A percentile compares a stretch with the other conserved stretches of the same genome.
Conservation (phyloP, 2,888 invertebrate species). For the Coelopa pilipes region DNA sequence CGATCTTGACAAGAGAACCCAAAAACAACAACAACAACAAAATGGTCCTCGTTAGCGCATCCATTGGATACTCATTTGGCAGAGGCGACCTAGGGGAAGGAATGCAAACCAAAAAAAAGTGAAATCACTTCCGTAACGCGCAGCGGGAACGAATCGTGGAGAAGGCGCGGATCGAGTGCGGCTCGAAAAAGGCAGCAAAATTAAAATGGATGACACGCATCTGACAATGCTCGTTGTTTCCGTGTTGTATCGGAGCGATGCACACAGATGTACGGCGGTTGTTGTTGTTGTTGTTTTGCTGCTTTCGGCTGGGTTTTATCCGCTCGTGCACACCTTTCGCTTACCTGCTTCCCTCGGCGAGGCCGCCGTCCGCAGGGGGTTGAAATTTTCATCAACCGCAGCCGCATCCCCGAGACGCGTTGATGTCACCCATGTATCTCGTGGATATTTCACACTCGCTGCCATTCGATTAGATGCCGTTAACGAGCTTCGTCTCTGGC, state of each 20-base stretch:
- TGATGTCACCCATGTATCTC: neutral
- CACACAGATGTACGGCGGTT: neutral
- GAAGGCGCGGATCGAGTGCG: neutral
- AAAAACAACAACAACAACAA: neutral
- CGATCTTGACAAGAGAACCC: neutral
- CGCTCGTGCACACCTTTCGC: neutral
- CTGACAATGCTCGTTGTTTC: slow-evolving; percentile 20
- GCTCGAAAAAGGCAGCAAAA: slow-evolving; percentile 23
- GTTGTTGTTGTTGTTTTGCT: slow-evolving; percentile 7
- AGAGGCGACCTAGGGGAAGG: neutral
- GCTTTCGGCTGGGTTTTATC: slow-evolving; percentile 16
- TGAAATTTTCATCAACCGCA: neutral
- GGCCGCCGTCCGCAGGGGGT: neutral
- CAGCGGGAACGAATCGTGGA: too few relatives aligned
- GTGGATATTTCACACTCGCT: slow-evolving; percentile 2
- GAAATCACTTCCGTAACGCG: neutral
- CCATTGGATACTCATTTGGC: neutral
- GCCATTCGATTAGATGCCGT: slow-evolving; percentile 13
- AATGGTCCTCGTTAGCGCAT: neutral
- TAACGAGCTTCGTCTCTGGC: neutral
- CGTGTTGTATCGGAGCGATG: neutral
- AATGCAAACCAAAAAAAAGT: neutral
- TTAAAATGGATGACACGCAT: slow-evolving; percentile 32
- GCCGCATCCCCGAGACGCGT: neutral
- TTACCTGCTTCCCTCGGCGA: neutral